Evolutionary conservation across 2,113 vertebrate species (phyloP).

Genomic region (Equus przewalskii): DNA sequence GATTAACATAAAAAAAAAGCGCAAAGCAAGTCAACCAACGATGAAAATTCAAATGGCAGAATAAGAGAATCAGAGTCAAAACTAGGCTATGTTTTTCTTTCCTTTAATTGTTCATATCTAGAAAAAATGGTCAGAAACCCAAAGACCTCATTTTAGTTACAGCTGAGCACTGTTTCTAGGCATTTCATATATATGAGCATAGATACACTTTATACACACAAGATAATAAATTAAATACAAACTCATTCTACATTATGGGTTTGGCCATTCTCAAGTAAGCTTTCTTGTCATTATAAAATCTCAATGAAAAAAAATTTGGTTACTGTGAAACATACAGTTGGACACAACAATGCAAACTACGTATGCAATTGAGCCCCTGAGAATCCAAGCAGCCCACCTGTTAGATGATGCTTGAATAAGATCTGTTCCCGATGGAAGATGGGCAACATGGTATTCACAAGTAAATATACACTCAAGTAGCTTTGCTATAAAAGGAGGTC

Average conservation of each 20-base stretch:
- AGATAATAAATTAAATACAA: neutral
- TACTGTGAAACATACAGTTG: neutral
- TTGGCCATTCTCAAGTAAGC: neutral
- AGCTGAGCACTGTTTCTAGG: neutral
- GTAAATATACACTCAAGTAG: neutral
- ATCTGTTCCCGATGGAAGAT: neutral
- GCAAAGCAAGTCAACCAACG: neutral
- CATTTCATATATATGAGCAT: neutral
- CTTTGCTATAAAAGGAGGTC: neutral
- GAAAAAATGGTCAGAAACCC: neutral
- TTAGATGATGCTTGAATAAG: neutral
- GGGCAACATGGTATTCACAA: neutral
- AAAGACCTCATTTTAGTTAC: neutral
- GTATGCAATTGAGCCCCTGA: neutral
- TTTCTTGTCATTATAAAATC: neutral
- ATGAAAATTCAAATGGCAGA: neutral
- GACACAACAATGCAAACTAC: neutral
- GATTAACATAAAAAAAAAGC: neutral
- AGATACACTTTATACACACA: neutral
- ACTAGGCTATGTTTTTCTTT: neutral
- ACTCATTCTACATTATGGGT: neutral
- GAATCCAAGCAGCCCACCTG: neutral
- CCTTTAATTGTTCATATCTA: neutral
- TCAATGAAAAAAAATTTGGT: neutral
- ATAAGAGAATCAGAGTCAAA: conserved; percentile 3